phyloP scores from a whole-genome alignment of 2,888 invertebrate genomes.

The Oegoconia quadripuncta region DNA sequence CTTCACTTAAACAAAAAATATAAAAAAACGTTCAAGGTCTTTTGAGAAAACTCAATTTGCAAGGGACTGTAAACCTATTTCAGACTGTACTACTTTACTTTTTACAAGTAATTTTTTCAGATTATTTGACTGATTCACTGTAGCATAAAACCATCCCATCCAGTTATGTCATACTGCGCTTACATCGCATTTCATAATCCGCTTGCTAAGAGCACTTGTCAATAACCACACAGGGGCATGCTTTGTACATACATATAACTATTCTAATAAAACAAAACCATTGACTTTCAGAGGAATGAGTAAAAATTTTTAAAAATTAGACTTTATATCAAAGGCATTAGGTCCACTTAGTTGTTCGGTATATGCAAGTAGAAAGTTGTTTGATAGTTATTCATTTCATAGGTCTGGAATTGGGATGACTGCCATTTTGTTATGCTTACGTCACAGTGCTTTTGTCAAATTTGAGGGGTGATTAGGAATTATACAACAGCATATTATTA shows the following conservation, averaged over 20 bases:
- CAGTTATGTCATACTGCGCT: slow-evolving; percentile 34
- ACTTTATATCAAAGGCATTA: neutral
- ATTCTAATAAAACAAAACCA: slow-evolving; percentile 46
- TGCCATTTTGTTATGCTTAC: slow-evolving; percentile 66
- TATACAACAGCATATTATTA: slow-evolving; percentile 6
- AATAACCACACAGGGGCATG: slow-evolving; percentile 48
- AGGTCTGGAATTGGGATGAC: slow-evolving; percentile 32
- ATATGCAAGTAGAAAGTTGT: slow-evolving; percentile 24
- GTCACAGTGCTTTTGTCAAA: slow-evolving; percentile 63
- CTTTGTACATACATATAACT: slow-evolving; percentile 44
- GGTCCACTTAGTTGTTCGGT: neutral
- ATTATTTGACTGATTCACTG: too few species aligned
- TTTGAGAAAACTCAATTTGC: too few species aligned
- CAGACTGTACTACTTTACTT: too few species aligned
- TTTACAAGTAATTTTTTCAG: too few species aligned
- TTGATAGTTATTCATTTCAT: slow-evolving; percentile 43
- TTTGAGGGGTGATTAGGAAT: slow-evolving; percentile 36
- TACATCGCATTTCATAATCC: slow-evolving; percentile 53
- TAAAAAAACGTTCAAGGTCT: too few species aligned
- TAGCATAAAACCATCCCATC: slow-evolving; percentile 32
- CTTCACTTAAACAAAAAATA: too few species aligned
- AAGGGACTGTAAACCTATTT: too few species aligned
- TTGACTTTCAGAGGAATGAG: neutral
- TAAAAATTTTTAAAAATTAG: neutral
- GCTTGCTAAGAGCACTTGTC: slow-evolving; percentile 65